Evolutionary conservation across 2,797 vertebrate genomes (phyloP).

Genomic region (Nothura maculosa): DNA sequence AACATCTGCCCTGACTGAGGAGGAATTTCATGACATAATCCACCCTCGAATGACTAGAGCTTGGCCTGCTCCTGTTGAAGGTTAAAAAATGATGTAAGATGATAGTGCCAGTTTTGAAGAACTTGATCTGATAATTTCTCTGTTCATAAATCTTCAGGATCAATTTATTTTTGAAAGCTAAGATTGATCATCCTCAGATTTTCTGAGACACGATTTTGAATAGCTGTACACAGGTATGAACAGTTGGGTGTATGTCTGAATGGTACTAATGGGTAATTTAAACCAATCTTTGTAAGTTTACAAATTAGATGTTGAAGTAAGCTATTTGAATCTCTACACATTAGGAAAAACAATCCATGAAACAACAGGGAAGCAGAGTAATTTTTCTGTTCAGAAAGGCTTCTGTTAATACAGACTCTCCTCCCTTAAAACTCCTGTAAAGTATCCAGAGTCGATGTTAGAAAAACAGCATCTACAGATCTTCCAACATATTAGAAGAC

Average conservation of each 20-base stretch:
- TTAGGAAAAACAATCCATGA: conserved; percentile 1
- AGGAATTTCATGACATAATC: background rate
- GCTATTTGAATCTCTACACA: conserved; percentile 8
- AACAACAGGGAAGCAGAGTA: conserved; percentile 2
- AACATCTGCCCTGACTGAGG: background rate
- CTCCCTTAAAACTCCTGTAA: conserved; percentile 4
- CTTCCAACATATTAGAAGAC: background rate
- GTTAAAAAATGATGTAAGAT: background rate
- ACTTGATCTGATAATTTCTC: background rate
- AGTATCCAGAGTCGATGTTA: conserved; percentile 7
- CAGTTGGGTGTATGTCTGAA: conserved; percentile 1
- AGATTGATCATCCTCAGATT: background rate
- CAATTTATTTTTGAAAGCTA: background rate
- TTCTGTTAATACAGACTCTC: background rate
- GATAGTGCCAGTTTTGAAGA: background rate
- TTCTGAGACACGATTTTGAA: background rate
- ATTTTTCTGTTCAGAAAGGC: conserved; percentile 22
- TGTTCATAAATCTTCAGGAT: background rate
- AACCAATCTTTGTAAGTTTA: background rate
- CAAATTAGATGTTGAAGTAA: conserved; percentile 29
- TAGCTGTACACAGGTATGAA: conserved; percentile 6
- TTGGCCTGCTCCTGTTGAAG: background rate
- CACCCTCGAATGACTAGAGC: background rate
- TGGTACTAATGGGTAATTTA: background rate
- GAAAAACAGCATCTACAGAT: conserved; percentile 2